Conservation (phyloP, 2,797 vertebrate species). For the Leuciscus waleckii region DNA sequence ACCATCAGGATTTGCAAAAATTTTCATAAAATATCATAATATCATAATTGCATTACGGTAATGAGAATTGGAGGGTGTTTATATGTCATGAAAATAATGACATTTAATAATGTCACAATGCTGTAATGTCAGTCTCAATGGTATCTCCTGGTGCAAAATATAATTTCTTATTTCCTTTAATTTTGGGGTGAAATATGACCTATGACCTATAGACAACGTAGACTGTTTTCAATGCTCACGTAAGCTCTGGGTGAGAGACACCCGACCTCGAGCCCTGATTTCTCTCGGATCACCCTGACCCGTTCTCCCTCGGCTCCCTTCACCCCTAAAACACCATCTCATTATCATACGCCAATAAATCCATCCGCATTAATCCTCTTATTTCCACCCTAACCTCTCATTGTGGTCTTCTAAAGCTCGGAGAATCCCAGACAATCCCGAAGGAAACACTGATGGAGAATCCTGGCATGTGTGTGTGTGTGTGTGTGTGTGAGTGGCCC, state of each 20-base stretch:
- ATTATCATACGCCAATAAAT: conserved; percentile 8
- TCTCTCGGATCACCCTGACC: conserved; percentile 3
- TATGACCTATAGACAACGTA: not conserved
- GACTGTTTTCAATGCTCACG: conserved; percentile 4
- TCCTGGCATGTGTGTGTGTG: not conserved
- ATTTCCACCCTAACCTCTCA: conserved; percentile 2
- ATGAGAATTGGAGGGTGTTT: not conserved
- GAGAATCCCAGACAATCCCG: not conserved
- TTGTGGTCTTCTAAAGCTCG: not conserved
- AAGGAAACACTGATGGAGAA: not conserved
- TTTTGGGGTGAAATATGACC: not conserved
- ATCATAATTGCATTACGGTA: not conserved
- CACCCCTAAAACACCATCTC: conserved; percentile 15
- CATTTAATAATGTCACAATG: not conserved
- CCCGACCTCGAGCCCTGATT: conserved; percentile 15
- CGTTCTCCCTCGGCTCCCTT: conserved; percentile 10
- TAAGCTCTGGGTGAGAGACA: not conserved
- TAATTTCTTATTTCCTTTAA: not conserved
- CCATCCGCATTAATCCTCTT: not conserved
- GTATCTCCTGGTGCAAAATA: not conserved
- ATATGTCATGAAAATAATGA: not conserved
- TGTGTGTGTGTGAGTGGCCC: not conserved
- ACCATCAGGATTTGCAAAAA: not conserved
- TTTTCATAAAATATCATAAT: too few relatives aligned
- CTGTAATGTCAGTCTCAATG: not conserved